These are phyloP conservation scores for Brachionichthys hirsutus DNA, from an alignment of 2,113 vertebrate species.

Conservation along the genomic window DNA sequence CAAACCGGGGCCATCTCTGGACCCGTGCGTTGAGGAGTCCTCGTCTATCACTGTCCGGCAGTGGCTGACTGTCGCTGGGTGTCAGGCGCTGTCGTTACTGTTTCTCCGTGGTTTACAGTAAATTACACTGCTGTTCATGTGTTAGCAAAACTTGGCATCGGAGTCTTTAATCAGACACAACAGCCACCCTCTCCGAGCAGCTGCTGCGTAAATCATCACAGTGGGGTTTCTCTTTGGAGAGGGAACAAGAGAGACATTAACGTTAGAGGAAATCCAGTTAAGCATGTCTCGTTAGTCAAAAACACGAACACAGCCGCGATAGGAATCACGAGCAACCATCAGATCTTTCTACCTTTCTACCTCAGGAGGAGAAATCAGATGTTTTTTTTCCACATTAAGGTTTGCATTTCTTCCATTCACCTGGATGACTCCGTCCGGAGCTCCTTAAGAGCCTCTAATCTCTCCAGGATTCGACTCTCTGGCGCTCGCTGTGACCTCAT, in stretches of 20 bases:
- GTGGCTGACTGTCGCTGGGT: constrained; percentile 46
- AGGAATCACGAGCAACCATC: constrained; percentile 29
- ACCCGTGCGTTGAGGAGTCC: constrained; percentile 44
- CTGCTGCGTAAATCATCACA: constrained; percentile 36
- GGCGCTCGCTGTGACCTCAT: constrained; percentile 52
- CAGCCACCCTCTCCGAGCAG: constrained; percentile 16
- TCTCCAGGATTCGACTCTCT: constrained; percentile 71
- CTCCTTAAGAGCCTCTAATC: constrained; percentile 54
- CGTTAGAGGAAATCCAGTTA: constrained; percentile 32
- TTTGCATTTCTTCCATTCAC: constrained; percentile 57
- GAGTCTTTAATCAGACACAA: constrained; percentile 5
- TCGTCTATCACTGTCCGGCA: constrained; percentile 52
- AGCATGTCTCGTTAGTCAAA: constrained; percentile 32
- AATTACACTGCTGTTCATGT: constrained; percentile 30
- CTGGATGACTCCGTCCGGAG: constrained; percentile 52
- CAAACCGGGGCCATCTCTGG: constrained; percentile 47
- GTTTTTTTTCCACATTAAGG: constrained; percentile 54
- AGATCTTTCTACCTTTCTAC: constrained; percentile 29
- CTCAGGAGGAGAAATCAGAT: constrained; percentile 44
- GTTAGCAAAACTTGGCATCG: constrained; percentile 23
- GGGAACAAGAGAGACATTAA: constrained; percentile 34
- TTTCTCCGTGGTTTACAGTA: constrained; percentile 29
- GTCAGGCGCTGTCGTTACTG: constrained; percentile 29
- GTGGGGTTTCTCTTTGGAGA: constrained; percentile 13
- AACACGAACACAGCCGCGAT: constrained; percentile 39